A percentile compares a stretch with the other conserved stretches of the same genome.
Conservation (phyloP, 2,113 vertebrate genomes). For the Suncus etruscus region DNA sequence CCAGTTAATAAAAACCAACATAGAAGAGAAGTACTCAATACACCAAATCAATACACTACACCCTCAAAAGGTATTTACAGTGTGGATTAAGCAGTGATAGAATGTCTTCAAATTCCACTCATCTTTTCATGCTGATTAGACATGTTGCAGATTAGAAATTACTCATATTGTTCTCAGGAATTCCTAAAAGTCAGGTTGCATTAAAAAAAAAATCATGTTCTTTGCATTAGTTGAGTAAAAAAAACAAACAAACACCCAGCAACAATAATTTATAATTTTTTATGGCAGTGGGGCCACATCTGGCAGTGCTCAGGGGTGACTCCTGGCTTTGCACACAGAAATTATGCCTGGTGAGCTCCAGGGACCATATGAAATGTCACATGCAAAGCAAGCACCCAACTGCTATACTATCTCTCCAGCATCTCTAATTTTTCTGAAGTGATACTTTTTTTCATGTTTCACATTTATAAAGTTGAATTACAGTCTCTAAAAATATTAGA, state of each 20-base stretch:
- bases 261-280: too few relatives aligned
- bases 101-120: conserved; percentile 30
- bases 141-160: conserved; percentile 7
- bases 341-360: too few relatives aligned
- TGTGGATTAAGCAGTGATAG: conserved; percentile 25
- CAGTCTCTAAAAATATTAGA: conserved; percentile 26
- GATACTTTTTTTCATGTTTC: conserved; percentile 34
- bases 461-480: conserved; percentile 37
- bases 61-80: conserved; percentile 82
- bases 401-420: too few relatives aligned
- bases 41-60: conserved; percentile 82
- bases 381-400: too few relatives aligned
- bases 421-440: conserved; percentile 50
- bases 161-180: not conserved
- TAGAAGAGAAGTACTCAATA: conserved; percentile 84
- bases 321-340: too few relatives aligned
- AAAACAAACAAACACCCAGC: not conserved
- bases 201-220: not conserved
- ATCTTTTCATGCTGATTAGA: not conserved
- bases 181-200: conserved; percentile 17
- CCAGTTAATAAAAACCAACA: conserved; percentile 85
- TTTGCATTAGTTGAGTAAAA: conserved; percentile 56
- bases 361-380: too few relatives aligned
- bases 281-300: too few relatives aligned
- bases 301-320: too few relatives aligned